Percentiles rank a stretch among this genome's conserved stretches.
These are phyloP conservation scores for Baryphthengus martii DNA, from an alignment of 2,113 vertebrate genomes.

Conservation along the genomic window DNA sequence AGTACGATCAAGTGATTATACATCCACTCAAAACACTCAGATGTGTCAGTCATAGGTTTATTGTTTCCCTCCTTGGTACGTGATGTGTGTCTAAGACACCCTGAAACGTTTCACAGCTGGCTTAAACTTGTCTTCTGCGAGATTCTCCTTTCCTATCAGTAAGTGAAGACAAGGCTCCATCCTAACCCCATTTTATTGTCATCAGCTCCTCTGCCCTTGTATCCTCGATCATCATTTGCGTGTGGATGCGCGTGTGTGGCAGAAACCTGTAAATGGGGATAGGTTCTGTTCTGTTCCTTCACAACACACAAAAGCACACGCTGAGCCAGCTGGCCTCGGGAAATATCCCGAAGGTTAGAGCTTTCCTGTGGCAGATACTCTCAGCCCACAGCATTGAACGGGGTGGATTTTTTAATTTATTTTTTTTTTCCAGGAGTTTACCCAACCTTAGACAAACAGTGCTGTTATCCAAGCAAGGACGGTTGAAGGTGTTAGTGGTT, in stretches of 20 bases:
- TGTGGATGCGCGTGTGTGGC: background rate
- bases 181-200: background rate
- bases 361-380: background rate
- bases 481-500: slow-evolving; percentile 23
- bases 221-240: background rate
- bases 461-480: background rate
- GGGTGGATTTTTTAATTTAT: background rate
- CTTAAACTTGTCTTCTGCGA: background rate
- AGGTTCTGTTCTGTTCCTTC: background rate
- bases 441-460: background rate
- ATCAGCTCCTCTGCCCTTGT: background rate
- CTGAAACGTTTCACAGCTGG: background rate
- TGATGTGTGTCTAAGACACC: background rate
- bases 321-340: background rate
- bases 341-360: background rate
- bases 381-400: background rate
- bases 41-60: background rate
- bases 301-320: background rate
- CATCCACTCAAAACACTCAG: background rate
- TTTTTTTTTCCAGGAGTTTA: background rate
- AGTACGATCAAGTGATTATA: background rate
- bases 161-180: background rate
- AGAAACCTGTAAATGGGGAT: background rate
- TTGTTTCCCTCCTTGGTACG: background rate
- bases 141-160: background rate